A percentile compares a stretch with the other conserved stretches of the same genome.
Evolutionary conservation across 2,113 vertebrate genomes (phyloP).

Genomic region (Rhinolophus sinicus): DNA sequence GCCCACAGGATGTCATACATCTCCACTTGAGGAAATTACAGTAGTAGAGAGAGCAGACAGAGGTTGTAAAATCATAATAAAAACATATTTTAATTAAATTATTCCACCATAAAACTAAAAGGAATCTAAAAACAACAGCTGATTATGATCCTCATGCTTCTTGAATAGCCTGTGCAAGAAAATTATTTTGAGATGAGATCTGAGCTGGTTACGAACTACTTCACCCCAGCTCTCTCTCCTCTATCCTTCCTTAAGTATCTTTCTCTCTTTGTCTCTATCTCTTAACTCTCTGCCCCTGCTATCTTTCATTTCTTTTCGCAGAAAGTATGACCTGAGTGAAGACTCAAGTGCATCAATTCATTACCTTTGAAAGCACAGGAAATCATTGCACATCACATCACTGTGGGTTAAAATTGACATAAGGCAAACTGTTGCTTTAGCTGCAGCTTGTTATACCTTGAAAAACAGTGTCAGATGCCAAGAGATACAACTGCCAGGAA

Average conservation of each 20-base stretch:
- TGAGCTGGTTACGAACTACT: conserved; percentile 49
- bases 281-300: not conserved
- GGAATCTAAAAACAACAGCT: conserved; percentile 77
- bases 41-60: conserved; percentile 75
- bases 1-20: conserved; percentile 80
- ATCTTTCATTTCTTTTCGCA: not conserved
- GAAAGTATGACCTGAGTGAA: not conserved
- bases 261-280: not conserved
- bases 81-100: conserved; percentile 85
- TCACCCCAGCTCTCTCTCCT: not conserved
- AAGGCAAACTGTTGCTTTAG: not conserved
- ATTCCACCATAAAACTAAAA: conserved; percentile 81
- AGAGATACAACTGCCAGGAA: conserved; percentile 34
- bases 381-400: not conserved
- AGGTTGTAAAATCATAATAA: conserved; percentile 80
- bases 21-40: conserved; percentile 83
- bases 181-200: conserved; percentile 54
- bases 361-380: not conserved
- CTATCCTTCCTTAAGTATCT: not conserved
- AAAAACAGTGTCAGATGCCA: not conserved
- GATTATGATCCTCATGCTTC: conserved; percentile 67
- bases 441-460: not conserved
- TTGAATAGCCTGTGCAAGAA: conserved; percentile 68
- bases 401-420: not conserved
- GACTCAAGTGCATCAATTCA: not conserved